Conservation (phyloP, 2,888 invertebrate genomes). For the Timandra comae region DNA sequence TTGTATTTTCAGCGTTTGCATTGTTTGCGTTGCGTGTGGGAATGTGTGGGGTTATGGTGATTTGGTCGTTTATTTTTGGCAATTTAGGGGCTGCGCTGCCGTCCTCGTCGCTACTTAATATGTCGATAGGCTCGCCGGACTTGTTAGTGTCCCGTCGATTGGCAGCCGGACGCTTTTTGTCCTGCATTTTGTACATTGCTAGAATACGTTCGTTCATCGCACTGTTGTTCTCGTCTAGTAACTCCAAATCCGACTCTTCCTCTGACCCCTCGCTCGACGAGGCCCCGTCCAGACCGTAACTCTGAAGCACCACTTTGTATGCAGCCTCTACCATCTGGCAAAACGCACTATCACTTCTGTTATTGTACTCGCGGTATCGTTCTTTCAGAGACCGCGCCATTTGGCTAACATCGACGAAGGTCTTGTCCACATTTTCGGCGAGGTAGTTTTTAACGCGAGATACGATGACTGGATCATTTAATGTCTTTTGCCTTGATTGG, state of each 20-base stretch:
- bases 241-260: slow-evolving; percentile 81
- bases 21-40: slow-evolving; percentile 46
- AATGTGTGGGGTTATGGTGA: slow-evolving; percentile 67
- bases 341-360: slow-evolving; percentile 88
- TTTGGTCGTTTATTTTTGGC: slow-evolving; percentile 69
- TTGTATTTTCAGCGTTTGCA: slow-evolving; percentile 34
- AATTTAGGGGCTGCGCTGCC: slow-evolving; percentile 61
- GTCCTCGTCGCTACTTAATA: slow-evolving; percentile 63
- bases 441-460: slow-evolving; percentile 84
- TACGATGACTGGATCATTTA: slow-evolving; percentile 76
- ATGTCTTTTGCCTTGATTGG: slow-evolving; percentile 63
- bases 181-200: slow-evolving; percentile 71
- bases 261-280: slow-evolving; percentile 77
- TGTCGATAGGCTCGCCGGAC: slow-evolving; percentile 65
- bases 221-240: slow-evolving; percentile 88
- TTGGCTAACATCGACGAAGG: slow-evolving; percentile 87
- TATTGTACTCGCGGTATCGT: slow-evolving; percentile 84
- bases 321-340: slow-evolving; percentile 85
- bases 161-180: slow-evolving; percentile 60
- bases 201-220: slow-evolving; percentile 79
- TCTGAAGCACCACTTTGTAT: slow-evolving; percentile 83
- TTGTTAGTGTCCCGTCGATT: slow-evolving; percentile 54
- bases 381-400: slow-evolving; percentile 89
- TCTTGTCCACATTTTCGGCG: slow-evolving; percentile 87
- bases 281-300: slow-evolving; percentile 79